Conservation (phyloP, 2,113 vertebrate species). For the Fregetta grallaria region DNA sequence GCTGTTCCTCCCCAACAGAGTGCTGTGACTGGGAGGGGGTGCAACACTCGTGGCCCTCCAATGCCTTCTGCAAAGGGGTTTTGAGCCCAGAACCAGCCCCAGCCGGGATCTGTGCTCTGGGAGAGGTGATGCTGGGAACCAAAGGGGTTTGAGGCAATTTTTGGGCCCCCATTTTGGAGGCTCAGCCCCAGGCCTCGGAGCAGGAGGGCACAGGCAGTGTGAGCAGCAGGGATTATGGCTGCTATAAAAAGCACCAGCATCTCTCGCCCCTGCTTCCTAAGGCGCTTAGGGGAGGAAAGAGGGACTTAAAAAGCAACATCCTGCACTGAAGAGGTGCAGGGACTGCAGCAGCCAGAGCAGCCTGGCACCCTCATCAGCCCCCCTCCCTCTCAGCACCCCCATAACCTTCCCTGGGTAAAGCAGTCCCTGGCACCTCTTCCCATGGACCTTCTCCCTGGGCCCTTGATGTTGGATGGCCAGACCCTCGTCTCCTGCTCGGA, state of each 20-base stretch:
- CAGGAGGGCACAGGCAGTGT: background rate
- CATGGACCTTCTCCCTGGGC: background rate
- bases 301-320: conserved; percentile 28
- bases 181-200: background rate
- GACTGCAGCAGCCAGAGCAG: background rate
- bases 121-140: background rate
- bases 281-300: conserved; percentile 46
- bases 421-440: background rate
- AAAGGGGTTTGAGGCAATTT: background rate
- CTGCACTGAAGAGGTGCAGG: background rate
- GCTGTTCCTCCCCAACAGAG: background rate
- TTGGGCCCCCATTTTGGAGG: background rate
- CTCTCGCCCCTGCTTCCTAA: conserved; percentile 1
- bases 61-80: background rate
- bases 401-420: background rate
- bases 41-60: background rate
- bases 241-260: conserved; percentile 50
- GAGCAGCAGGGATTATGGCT: conserved; percentile 1
- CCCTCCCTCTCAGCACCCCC: background rate
- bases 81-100: background rate
- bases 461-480: background rate
- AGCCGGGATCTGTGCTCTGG: background rate
- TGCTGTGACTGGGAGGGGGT: background rate
- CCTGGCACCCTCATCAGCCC: background rate
- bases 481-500: background rate